phyloP scores from a whole-genome alignment of 2,797 vertebrate genomes.

The Falco novaeseelandiae region DNA sequence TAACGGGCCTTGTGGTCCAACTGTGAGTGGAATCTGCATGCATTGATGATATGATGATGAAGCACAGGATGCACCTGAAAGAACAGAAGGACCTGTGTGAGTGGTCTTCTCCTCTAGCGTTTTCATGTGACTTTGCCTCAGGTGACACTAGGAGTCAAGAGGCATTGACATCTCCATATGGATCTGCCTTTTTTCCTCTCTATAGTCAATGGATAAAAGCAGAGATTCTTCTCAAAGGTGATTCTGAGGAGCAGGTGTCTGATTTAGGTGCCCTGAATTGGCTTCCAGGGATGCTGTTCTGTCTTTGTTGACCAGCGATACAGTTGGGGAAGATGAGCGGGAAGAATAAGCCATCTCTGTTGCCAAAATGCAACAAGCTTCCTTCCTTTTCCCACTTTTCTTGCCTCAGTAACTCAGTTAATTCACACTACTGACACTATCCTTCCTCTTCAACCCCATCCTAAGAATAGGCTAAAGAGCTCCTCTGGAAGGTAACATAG shows the following conservation, averaged over 20 bases:
- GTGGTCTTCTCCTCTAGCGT: background rate
- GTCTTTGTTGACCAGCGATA: background rate
- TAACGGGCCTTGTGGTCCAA: background rate
- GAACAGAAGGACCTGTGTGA: background rate
- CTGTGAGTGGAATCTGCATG: background rate
- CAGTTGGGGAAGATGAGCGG: background rate
- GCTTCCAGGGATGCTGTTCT: background rate
- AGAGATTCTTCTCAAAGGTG: background rate
- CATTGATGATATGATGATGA: accelerated
- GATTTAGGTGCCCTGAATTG: background rate
- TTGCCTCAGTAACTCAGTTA: background rate
- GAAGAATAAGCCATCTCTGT: background rate
- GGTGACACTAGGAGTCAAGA: background rate
- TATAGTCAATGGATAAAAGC: background rate
- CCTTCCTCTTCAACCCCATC: background rate
- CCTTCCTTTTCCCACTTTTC: background rate
- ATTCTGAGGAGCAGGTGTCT: background rate
- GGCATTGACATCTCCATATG: background rate
- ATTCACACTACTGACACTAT: background rate
- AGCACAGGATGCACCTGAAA: background rate
- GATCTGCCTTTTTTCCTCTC: background rate
- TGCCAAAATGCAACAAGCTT: background rate
- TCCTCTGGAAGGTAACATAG: background rate
- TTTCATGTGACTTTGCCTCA: background rate
- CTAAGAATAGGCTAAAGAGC: background rate